Base-by-base conservation (phyloP, 2,888 invertebrate species). In the Trachelus iudaicus region DNA sequence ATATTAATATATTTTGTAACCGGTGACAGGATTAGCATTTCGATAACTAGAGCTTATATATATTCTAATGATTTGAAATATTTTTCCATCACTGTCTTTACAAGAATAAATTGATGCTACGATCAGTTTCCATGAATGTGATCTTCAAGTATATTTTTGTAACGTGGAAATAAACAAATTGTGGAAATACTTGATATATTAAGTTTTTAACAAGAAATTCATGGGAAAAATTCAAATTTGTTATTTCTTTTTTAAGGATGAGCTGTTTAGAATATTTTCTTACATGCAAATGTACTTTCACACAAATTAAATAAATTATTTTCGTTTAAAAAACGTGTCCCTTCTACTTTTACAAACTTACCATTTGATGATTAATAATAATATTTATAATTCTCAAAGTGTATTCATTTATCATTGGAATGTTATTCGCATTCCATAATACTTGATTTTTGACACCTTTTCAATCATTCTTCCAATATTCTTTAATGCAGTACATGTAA, bases 311-410 rank as follows among this genome's bases (percentile, higher is more conserved):
- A 86, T 82, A 83, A 86, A 86, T 82, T 80, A 78, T 79, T 82
- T 84, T 84, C 79, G 78, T 79, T 82, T 81, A 83, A 82, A 78
- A 80, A 81, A 82, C 75, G 79, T 85, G 83, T 85, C 81, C 79
- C 80, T 80, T 83, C 81, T 81, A 84, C 83, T 84, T 76, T 86
- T 84, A 79, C 83, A 80, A 79, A 83, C 81, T 83, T 82, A 83
- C 82, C 84, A 83, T 80, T 80, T 82, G 80, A 40, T 40, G 15
- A 34, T 80, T 78, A 68, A 37, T 40, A 69, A 69, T 75, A 68
- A 73, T 74, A 35, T 79, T 77, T 71, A 23, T 74, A 56, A 34
- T 78, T 35, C 79, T 76, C 75, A 75, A 79, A 34, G 34, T 77
- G 69, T 31, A 23, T 76, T 71, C 75, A 68, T 77, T 68, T 75